phyloP scores from a whole-genome alignment of 2,888 invertebrate genomes.

The Dorcus hopei region DNA sequence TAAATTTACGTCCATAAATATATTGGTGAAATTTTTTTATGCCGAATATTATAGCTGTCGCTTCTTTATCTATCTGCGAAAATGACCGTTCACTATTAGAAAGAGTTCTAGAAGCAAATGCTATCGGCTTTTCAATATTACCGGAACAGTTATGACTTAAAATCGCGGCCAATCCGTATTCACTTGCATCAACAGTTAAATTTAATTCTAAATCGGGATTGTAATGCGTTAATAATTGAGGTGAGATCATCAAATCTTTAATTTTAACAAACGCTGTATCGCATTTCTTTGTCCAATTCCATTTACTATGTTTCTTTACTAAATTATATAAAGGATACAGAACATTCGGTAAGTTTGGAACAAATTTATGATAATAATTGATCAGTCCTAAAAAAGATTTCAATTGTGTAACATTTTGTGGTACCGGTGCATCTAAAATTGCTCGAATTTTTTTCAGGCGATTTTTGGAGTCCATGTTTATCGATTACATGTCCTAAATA shows the following conservation, averaged over 20 bases:
- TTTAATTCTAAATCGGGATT: no score
- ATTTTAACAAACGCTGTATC: no score
- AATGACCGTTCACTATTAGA: not conserved
- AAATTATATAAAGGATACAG: conserved; percentile 12
- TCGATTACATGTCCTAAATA: conserved; percentile 22
- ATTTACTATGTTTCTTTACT: conserved; percentile 3
- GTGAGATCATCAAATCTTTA: no score
- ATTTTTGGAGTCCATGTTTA: conserved; percentile 17
- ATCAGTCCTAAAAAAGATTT: conserved; percentile 19
- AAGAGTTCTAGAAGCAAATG: conserved; percentile 6
- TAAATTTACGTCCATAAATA: not conserved
- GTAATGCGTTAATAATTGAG: no score
- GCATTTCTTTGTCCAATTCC: no score
- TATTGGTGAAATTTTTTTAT: not conserved
- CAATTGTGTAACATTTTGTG: conserved; percentile 19
- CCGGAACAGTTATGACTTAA: no score
- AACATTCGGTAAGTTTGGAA: conserved; percentile 13
- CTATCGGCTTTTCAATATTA: not conserved
- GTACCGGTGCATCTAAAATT: conserved; percentile 16
- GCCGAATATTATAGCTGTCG: conserved; percentile 6
- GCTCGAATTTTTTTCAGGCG: conserved; percentile 19
- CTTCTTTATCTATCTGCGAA: conserved; percentile 9
- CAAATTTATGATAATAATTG: conserved; percentile 23
- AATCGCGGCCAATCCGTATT: not conserved
- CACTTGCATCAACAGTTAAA: no score